Conservation (phyloP, 1,140 invertebrate species). For the Drosophila burlai region DNA sequence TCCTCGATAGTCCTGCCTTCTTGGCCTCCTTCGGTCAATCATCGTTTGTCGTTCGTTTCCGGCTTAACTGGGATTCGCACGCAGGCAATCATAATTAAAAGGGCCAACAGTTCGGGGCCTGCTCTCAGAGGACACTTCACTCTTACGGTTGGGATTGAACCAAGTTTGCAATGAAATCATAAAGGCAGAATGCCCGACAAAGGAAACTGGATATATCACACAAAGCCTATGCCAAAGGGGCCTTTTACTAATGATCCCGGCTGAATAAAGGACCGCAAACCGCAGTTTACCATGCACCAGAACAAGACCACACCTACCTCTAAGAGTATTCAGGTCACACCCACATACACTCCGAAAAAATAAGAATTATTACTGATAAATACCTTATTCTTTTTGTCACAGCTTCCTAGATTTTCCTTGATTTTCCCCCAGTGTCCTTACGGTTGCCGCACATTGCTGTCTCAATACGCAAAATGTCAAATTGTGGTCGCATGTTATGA, state of each 20-base stretch:
- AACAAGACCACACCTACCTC: not conserved
- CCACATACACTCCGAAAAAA: constrained; percentile 5
- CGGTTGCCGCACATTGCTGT: not conserved
- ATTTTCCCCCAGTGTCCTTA: not conserved
- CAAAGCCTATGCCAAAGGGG: constrained; percentile 25
- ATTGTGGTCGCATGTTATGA: constrained; percentile 52
- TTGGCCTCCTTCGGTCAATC: constrained; percentile 45
- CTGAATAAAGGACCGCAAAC: constrained; percentile 31
- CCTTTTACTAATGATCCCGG: not conserved
- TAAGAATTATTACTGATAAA: not conserved
- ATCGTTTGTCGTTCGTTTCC: constrained; percentile 58
- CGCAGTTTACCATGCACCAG: constrained; percentile 28
- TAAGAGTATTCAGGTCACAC: constrained; percentile 32
- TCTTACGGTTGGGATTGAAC: not conserved
- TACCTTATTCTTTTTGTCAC: not conserved
- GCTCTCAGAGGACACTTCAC: constrained; percentile 23
- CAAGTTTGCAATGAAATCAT: not conserved
- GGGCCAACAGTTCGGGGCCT: constrained; percentile 25
- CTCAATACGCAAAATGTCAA: constrained; percentile 49
- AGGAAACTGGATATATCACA: constrained; percentile 1
- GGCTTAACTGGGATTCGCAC: constrained; percentile 48
- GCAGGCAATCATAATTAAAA: constrained; percentile 61
- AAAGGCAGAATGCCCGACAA: constrained; percentile 7
- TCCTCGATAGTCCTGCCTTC: not conserved
- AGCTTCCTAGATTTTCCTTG: no score